A percentile compares a stretch with the other conserved stretches of the same genome.
Conservation (phyloP, 2,888 invertebrate genomes). For the Apotomis betuletana region DNA sequence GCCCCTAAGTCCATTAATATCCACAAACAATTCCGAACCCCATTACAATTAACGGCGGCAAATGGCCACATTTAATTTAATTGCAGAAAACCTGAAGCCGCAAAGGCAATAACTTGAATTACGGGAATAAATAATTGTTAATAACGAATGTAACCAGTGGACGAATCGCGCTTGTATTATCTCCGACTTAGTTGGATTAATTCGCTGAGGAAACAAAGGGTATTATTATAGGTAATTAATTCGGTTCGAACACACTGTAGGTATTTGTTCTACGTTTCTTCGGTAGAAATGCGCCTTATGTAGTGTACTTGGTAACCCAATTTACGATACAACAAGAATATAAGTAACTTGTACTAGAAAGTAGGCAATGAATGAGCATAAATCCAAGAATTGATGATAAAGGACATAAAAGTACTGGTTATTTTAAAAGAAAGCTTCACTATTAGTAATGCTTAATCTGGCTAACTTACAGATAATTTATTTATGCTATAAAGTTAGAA, state of each 20-base stretch:
- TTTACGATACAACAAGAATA: too few relatives aligned
- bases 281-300: neutral
- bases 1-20: neutral
- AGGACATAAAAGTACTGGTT: too few relatives aligned
- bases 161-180: constrained; percentile 20
- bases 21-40: neutral
- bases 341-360: too few relatives aligned
- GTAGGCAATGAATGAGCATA: too few relatives aligned
- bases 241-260: constrained; percentile 31
- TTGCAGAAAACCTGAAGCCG: neutral
- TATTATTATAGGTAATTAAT: constrained; percentile 45
- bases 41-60: neutral
- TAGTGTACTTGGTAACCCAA: too few relatives aligned
- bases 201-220: constrained; percentile 41
- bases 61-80: neutral
- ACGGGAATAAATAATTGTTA: constrained; percentile 13
- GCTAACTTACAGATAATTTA: too few relatives aligned
- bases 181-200: constrained; percentile 26
- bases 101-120: constrained; percentile 5
- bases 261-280: constrained; percentile 29
- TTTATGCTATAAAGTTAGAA: too few relatives aligned
- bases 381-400: too few relatives aligned
- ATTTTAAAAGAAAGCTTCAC: too few relatives aligned
- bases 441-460: too few relatives aligned
- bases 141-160: constrained; percentile 15